Percentiles rank a stretch among this genome's conserved stretches.
These are phyloP conservation scores for Rhynchopsitta pachyrhyncha DNA, from an alignment of 2,113 vertebrate genomes.

Conservation along the genomic window DNA sequence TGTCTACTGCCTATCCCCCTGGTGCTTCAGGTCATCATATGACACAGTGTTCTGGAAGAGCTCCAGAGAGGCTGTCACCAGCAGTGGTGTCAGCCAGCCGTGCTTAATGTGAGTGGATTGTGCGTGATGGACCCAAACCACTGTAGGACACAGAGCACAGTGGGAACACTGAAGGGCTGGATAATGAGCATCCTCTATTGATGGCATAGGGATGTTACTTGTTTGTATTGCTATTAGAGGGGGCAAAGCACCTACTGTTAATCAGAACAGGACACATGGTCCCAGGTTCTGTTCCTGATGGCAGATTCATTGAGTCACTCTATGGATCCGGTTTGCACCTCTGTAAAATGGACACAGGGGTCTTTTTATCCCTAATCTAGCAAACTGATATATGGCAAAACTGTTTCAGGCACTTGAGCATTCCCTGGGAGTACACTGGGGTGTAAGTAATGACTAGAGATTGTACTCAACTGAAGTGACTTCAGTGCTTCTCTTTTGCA, in stretches of 20 bases:
- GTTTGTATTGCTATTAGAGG: not conserved
- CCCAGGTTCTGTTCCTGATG: not conserved
- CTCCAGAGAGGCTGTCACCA: constrained; percentile 22
- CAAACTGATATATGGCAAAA: not conserved
- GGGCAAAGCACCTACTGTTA: not conserved
- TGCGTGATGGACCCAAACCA: not conserved
- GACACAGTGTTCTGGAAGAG: constrained; percentile 29
- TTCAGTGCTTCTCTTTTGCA: not conserved
- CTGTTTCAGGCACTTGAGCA: not conserved
- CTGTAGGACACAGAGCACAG: not conserved
- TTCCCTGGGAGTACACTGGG: not conserved
- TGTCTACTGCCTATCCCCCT: not conserved
- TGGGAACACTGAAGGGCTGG: not conserved
- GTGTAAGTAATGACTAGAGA: not conserved
- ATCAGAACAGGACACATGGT: not conserved
- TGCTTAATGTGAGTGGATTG: not conserved
- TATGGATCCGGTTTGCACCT: not conserved
- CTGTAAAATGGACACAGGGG: not conserved
- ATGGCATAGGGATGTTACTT: not conserved
- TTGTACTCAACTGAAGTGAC: not conserved
- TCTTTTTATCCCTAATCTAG: not conserved
- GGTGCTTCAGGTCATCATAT: not conserved
- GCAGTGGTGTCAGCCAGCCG: not conserved
- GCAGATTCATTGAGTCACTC: not conserved
- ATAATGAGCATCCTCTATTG: not conserved